Percentiles rank a stretch among this genome's conserved stretches.
Conservation (phyloP, 2,888 invertebrate species). For the Acanthosepion esculentum region DNA sequence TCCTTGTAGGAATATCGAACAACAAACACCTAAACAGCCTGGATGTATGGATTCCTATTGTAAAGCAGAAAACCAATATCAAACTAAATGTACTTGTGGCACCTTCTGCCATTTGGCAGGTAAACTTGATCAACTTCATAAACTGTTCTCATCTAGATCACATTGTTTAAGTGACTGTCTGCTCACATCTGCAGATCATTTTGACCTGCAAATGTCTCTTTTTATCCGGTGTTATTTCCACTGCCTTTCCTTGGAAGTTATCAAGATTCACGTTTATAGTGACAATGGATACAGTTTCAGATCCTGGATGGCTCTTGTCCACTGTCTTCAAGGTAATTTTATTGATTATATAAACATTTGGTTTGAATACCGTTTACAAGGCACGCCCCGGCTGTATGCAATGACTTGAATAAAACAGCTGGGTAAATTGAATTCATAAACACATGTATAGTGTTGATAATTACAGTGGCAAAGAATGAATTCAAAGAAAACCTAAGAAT, state of each 20-base stretch:
- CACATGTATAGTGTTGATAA: too few species aligned
- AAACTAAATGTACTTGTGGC: neutral
- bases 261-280: constrained; percentile 51
- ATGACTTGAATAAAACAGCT: too few species aligned
- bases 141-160: neutral
- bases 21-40: neutral
- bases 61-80: neutral
- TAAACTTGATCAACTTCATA: neutral
- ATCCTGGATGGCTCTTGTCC: constrained; percentile 62
- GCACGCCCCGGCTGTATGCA: too few species aligned
- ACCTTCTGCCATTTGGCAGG: neutral
- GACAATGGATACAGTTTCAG: constrained; percentile 50
- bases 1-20: neutral
- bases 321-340: constrained; percentile 63
- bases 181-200: neutral
- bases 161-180: neutral
- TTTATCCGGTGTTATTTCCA: constrained; percentile 62
- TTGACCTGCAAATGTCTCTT: constrained; percentile 55
- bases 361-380: too few species aligned
- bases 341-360: neutral
- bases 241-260: constrained; percentile 53
- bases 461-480: too few species aligned
- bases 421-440: too few species aligned
- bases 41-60: neutral
- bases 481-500: too few species aligned